A percentile compares a stretch with the other conserved stretches of the same genome.
Conservation (phyloP, 2,888 invertebrate species). For the Drosophila siamana region DNA sequence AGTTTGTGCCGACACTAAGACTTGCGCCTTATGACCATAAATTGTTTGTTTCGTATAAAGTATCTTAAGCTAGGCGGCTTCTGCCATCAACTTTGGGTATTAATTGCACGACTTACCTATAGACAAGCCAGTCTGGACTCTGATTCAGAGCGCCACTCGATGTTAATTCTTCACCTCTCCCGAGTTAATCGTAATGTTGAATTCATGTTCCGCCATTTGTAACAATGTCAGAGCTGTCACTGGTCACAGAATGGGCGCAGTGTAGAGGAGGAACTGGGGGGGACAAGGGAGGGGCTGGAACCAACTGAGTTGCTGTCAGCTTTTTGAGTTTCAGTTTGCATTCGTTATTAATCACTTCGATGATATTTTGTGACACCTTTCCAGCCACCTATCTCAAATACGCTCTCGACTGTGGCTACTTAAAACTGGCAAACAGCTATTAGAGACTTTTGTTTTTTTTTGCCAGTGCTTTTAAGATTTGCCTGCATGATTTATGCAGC, state of each 20-base stretch:
- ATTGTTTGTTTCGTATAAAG: slow-evolving; percentile 43
- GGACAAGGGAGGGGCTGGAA: no score
- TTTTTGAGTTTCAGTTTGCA: slow-evolving; percentile 62
- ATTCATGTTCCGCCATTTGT: slow-evolving; percentile 80
- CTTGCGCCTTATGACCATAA: slow-evolving; percentile 68
- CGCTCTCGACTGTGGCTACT: slow-evolving; percentile 62
- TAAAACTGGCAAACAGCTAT: slow-evolving; percentile 64
- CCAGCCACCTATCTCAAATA: slow-evolving; percentile 51
- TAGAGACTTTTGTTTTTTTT: slow-evolving; percentile 73
- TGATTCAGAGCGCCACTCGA: slow-evolving; percentile 31
- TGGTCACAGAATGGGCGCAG: background rate
- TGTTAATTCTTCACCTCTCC: slow-evolving; percentile 8
- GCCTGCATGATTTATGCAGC: slow-evolving; percentile 68
- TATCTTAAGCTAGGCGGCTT: slow-evolving; percentile 65
- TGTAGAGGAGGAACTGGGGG: no score
- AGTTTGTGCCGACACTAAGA: slow-evolving; percentile 68
- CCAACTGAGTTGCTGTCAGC: slow-evolving; percentile 54
- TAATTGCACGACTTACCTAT: slow-evolving; percentile 55
- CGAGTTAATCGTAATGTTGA: slow-evolving; percentile 70
- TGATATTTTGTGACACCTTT: slow-evolving; percentile 67
- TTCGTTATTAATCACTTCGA: slow-evolving; percentile 71
- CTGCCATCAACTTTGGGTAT: slow-evolving; percentile 70
- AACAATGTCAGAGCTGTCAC: slow-evolving; percentile 56
- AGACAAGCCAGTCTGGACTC: slow-evolving; percentile 12
- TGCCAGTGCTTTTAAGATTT: slow-evolving; percentile 71